Evolutionary conservation across 2,113 vertebrate species (phyloP).

Genomic region (Sander vitreus): DNA sequence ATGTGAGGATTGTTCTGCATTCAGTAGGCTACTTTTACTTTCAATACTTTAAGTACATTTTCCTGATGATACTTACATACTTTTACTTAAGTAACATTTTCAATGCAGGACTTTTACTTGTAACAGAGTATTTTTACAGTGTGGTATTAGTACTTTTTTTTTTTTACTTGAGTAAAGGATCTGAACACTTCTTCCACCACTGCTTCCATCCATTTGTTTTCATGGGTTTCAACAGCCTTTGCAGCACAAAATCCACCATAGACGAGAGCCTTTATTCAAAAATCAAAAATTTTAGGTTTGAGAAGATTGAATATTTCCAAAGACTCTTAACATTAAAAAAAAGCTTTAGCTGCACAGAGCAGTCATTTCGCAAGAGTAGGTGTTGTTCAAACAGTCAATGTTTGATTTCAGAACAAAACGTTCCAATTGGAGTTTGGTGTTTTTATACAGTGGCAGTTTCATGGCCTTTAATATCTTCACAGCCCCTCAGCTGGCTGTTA

Average conservation of each 20-base stretch:
- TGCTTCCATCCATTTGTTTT: background rate
- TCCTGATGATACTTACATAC: no score
- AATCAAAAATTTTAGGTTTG: background rate
- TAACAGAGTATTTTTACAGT: no score
- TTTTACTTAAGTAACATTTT: no score
- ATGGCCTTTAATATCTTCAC: slow-evolving; percentile 33
- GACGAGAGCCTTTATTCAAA: background rate
- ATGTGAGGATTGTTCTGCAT: no score
- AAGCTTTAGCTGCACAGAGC: slow-evolving; percentile 1
- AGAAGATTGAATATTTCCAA: background rate
- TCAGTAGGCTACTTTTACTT: no score
- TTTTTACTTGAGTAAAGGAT: no score
- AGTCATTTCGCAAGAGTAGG: slow-evolving; percentile 40
- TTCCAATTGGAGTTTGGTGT: slow-evolving; percentile 64
- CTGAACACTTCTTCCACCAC: no score
- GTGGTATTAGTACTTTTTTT: no score
- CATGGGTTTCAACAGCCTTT: background rate
- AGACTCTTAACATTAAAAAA: slow-evolving; percentile 1
- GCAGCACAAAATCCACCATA: background rate
- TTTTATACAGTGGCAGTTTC: slow-evolving; percentile 38
- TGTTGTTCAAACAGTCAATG: slow-evolving; percentile 27
- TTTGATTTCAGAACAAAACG: slow-evolving; percentile 52
- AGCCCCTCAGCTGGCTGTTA: slow-evolving; percentile 66
- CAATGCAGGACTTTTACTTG: no score
- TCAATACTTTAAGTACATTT: no score